These are phyloP conservation scores for Cetoscarus ocellatus DNA, from an alignment of 2,797 vertebrate genomes.

Conservation along the genomic window DNA sequence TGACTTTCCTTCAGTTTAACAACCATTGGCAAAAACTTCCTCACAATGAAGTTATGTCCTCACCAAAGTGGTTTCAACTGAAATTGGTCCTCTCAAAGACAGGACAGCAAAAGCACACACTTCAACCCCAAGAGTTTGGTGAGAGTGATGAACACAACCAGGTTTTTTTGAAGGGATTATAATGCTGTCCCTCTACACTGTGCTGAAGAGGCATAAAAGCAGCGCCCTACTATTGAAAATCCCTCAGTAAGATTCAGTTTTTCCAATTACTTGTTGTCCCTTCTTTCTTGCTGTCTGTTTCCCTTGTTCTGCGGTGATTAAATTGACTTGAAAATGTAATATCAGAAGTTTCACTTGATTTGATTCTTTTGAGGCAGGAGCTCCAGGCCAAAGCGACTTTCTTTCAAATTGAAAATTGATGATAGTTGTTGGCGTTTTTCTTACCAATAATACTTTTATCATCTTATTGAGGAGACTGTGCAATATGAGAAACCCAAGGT, in stretches of 20 bases:
- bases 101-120: not conserved
- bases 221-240: conserved; percentile 39
- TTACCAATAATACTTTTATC: conserved; percentile 59
- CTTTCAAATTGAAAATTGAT: conserved; percentile 77
- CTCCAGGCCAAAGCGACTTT: conserved; percentile 69
- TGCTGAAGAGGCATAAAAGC: conserved; percentile 52
- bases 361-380: conserved; percentile 67
- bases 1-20: not conserved
- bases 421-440: conserved; percentile 80
- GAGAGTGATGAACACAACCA: conserved; percentile 18
- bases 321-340: conserved; percentile 79
- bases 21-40: not conserved
- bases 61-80: not conserved
- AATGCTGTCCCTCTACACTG: conserved; percentile 30
- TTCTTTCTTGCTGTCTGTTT: conserved; percentile 52
- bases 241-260: conserved; percentile 53
- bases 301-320: conserved; percentile 67
- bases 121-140: too few relatives aligned
- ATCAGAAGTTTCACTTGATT: conserved; percentile 79
- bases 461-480: conserved; percentile 51
- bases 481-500: conserved; percentile 43
- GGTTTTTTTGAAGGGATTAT: conserved; percentile 25
- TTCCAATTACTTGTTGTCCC: conserved; percentile 70
- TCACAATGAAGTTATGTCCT: not conserved
- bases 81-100: not conserved